Base-by-base conservation (phyloP, 2,888 invertebrate genomes). In the Macroteleia sp. region DNA sequence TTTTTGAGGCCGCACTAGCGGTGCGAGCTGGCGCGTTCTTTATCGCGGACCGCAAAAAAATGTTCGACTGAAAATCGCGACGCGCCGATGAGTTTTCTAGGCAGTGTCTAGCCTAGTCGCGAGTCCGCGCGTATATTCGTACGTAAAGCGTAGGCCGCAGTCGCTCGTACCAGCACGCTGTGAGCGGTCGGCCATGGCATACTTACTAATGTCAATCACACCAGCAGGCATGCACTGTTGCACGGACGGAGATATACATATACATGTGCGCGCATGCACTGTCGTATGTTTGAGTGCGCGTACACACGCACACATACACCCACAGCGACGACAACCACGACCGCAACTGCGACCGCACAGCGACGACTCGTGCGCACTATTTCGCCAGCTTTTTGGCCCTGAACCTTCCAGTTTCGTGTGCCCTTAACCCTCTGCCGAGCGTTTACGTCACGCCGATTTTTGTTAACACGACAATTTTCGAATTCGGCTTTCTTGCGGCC, bases 171-270 rank as follows among this genome's bases (percentile, higher is more conserved):
- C 88, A 85, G 86, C 81, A 84, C 85, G 85, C 85, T 87, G 87
- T 82, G 88, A 90, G 90, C 89, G 86, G 90, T 89, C 89, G 91
- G 90, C 91, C 91, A 87, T 91, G 91, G 91, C 91, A 91, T 87
- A 91, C 91, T 91, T 91, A 90, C 88, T 86, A 91, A 91, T 91
- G 91, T 91, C 91, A 91, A 91, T 91, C 91, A 91, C 91, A 91
- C 91, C 88, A 86, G 84, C 85, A 83, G 82, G 86, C 88, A 87
- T 86, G 86, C 87, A 88, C 88, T 85, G 81, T 77, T 79, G 75
- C 62, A 59, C 76, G 76, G 50, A 74, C 56, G 19, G 20, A 57
- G 61, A 48, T 71, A 73, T 67, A 59, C 44, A 44, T 66, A 70
- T 52, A 41, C 19, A 44, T 41, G 44, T 46, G 57, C 36, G 54